These are phyloP conservation scores for Harmothoe impar DNA, from an alignment of 2,888 invertebrate genomes.

Conservation along the genomic window DNA sequence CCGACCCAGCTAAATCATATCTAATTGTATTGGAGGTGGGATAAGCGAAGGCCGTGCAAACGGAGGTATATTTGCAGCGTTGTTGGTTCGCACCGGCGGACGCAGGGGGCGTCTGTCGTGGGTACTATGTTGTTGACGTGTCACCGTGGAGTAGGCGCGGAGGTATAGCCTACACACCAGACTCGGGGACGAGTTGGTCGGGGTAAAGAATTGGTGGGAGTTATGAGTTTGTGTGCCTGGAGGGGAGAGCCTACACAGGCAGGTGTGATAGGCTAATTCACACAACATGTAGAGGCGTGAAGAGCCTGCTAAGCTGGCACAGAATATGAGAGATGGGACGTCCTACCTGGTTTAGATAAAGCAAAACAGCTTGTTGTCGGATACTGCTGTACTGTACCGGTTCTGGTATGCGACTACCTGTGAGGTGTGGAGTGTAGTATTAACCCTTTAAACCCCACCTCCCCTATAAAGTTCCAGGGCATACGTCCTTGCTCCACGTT, in stretches of 20 bases:
- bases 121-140: conserved; percentile 44
- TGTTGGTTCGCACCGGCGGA: conserved; percentile 14
- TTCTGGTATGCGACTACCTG: no score
- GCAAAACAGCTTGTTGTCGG: no score
- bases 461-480: no score
- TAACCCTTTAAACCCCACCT: no score
- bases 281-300: conserved; percentile 39
- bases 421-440: no score
- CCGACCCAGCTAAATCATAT: neutral
- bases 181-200: neutral
- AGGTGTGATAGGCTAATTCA: conserved; percentile 32
- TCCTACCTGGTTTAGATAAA: no score
- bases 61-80: neutral
- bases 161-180: neutral
- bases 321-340: neutral
- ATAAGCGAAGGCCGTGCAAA: conserved; percentile 2
- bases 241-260: neutral
- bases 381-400: no score
- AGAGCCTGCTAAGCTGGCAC: neutral
- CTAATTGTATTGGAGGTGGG: conserved; percentile 31
- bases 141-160: conserved; percentile 20
- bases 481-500: no score
- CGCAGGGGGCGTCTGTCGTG: neutral
- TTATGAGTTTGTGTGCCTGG: neutral
- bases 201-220: neutral